Percentiles rank a stretch among this genome's conserved stretches.
These are phyloP conservation scores for Dryococelus australis DNA, from an alignment of 2,888 invertebrate genomes.

Conservation along the genomic window DNA sequence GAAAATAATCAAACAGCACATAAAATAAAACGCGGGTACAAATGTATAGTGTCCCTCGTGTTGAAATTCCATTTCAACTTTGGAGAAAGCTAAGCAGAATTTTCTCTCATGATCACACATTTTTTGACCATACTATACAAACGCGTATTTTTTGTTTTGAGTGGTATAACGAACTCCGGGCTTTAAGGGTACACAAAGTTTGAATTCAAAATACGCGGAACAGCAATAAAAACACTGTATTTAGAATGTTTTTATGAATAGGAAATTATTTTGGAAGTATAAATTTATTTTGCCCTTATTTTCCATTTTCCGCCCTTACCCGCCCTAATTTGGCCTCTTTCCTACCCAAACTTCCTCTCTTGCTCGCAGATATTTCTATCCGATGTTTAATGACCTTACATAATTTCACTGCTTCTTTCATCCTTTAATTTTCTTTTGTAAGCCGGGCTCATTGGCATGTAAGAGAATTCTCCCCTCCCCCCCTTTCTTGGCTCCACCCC, in stretches of 20 bases:
- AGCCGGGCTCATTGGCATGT: conserved; percentile 24
- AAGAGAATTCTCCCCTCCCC: not conserved
- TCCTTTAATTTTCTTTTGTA: conserved; percentile 28
- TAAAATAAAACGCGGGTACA: no score
- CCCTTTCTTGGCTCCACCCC: not conserved
- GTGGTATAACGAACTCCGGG: not conserved
- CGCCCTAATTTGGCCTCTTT: conserved; percentile 23
- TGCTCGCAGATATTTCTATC: conserved; percentile 35
- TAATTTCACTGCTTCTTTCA: conserved; percentile 34
- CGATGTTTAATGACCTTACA: conserved; percentile 42
- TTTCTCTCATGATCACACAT: not conserved
- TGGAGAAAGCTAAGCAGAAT: not conserved
- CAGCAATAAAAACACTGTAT: not conserved
- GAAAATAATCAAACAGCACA: no score
- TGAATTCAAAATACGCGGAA: not conserved
- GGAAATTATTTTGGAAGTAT: conserved; percentile 10
- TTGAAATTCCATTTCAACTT: no score
- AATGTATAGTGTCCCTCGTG: no score
- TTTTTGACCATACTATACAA: not conserved
- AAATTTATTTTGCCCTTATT: conserved; percentile 21
- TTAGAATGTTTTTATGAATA: not conserved
- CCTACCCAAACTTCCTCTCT: conserved; percentile 28
- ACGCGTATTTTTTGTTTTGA: not conserved
- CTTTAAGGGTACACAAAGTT: not conserved
- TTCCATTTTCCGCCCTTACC: conserved; percentile 8